phyloP scores from a whole-genome alignment of 2,888 invertebrate genomes.

The Falcaria lacertinaria region DNA sequence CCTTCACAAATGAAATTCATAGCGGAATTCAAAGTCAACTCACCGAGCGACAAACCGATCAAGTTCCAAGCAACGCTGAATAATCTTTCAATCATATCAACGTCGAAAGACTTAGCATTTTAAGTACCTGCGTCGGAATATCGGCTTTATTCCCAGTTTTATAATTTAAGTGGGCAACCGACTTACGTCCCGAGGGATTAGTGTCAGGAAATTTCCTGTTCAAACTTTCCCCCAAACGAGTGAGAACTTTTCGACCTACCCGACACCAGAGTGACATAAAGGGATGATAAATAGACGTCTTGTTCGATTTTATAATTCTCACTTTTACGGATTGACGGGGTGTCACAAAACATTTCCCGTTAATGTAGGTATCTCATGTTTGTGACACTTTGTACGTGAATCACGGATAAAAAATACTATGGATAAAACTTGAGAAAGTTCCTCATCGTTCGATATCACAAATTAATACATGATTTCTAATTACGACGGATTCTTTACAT shows the following conservation, averaged over 20 bases:
- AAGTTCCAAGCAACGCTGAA: background rate
- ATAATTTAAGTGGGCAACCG: constrained; percentile 4
- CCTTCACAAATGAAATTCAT: background rate
- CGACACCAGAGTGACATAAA: background rate
- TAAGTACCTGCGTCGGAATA: background rate
- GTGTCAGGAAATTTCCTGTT: constrained; percentile 5
- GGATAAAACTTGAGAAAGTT: too few species aligned
- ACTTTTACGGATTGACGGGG: background rate
- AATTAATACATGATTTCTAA: too few species aligned
- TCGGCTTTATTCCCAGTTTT: constrained; percentile 2
- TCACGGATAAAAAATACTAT: too few species aligned
- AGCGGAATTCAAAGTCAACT: background rate
- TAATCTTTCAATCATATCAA: background rate
- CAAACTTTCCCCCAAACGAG: constrained; percentile 4
- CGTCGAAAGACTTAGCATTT: background rate
- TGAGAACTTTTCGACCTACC: constrained; percentile 2
- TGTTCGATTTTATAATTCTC: background rate
- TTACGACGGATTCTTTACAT: too few species aligned
- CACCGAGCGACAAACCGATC: background rate
- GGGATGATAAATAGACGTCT: constrained; percentile 2
- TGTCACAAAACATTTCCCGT: background rate
- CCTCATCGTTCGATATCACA: too few species aligned
- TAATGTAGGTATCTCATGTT: too few species aligned
- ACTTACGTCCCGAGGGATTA: constrained; percentile 8
- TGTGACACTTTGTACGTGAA: too few species aligned